These are phyloP conservation scores for Lepilemur septentrionalis DNA, from an alignment of 2,797 vertebrate genomes.

Conservation along the genomic window DNA sequence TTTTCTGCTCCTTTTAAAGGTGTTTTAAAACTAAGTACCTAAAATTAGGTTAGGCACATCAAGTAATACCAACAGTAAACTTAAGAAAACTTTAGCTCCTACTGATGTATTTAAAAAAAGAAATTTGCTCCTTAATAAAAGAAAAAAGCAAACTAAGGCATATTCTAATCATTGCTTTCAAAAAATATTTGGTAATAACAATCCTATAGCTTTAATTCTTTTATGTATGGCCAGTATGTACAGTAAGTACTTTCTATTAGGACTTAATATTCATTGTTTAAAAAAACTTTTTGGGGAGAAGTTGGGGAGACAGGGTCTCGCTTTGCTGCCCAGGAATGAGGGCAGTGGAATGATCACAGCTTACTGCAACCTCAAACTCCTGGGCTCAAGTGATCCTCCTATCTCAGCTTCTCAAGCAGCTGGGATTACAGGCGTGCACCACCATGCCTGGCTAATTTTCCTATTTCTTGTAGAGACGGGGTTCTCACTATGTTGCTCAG, in stretches of 20 bases:
- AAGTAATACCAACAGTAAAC: neutral
- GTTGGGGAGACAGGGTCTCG: neutral
- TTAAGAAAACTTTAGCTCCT: neutral
- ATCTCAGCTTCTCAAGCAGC: neutral
- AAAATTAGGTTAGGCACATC: neutral
- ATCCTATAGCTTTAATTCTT: neutral
- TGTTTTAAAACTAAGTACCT: neutral
- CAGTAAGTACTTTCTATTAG: neutral
- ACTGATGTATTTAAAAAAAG: too few species aligned
- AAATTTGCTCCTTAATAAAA: neutral
- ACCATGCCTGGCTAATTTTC: neutral
- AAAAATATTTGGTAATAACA: neutral
- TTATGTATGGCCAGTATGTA: neutral
- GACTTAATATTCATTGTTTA: neutral
- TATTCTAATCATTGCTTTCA: neutral
- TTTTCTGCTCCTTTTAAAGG: neutral
- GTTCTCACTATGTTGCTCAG: neutral
- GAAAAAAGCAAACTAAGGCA: neutral
- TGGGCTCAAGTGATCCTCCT: neutral
- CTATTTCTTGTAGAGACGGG: neutral
- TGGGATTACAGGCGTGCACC: too few species aligned
- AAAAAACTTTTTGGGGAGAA: neutral
- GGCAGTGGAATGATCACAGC: neutral
- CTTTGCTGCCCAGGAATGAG: neutral
- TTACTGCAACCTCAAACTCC: neutral